A percentile compares a stretch with the other conserved stretches of the same genome.
These are phyloP conservation scores for Celastrina argiolus DNA, from an alignment of 2,888 invertebrate genomes.

Conservation along the genomic window DNA sequence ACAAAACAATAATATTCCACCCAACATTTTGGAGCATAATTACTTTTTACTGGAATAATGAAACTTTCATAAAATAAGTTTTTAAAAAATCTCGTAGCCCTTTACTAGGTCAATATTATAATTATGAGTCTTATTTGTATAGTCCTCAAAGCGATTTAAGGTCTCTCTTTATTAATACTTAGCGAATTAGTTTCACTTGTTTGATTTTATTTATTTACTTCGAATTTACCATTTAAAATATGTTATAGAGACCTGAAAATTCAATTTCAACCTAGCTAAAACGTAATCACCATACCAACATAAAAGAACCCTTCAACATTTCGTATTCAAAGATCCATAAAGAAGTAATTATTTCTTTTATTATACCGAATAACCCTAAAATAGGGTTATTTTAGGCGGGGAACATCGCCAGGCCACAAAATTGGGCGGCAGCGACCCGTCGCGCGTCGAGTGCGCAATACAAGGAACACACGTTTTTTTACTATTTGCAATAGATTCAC, in stretches of 20 bases:
- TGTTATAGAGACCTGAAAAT: neutral
- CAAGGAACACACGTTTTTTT: neutral
- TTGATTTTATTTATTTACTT: neutral
- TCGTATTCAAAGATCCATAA: conserved; percentile 8
- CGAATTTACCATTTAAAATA: neutral
- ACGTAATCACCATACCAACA: conserved; percentile 6
- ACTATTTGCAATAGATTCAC: neutral
- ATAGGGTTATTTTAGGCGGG: conserved; percentile 1
- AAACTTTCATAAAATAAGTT: neutral
- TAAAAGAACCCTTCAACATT: conserved; percentile 1
- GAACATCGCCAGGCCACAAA: neutral
- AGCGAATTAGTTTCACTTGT: neutral
- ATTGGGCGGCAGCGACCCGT: neutral
- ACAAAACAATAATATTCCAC: neutral
- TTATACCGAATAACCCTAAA: conserved; percentile 11
- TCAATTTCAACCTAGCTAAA: neutral
- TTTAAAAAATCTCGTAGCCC: neutral
- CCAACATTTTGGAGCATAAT: neutral
- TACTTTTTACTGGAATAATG: neutral
- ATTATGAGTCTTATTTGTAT: neutral
- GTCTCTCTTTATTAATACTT: neutral
- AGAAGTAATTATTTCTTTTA: conserved; percentile 13
- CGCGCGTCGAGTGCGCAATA: neutral
- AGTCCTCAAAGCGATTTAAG: neutral
- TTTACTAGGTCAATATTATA: neutral